These are phyloP conservation scores for Leptoteleia sp. DNA, from an alignment of 1,140 invertebrate species.

Conservation along the genomic window DNA sequence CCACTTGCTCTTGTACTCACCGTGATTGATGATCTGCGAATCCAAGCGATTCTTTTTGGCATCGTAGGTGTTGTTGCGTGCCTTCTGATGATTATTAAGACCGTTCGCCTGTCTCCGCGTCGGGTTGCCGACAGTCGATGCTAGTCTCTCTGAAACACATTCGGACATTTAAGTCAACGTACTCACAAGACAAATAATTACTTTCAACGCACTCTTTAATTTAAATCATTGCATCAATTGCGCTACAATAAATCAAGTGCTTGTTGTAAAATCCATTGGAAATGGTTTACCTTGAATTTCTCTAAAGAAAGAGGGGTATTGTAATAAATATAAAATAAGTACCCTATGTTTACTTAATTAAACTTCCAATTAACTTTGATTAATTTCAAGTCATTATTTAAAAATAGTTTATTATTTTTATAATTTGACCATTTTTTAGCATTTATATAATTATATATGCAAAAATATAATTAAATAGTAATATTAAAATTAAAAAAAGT, in stretches of 20 bases:
- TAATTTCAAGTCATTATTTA: no score
- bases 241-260: conserved; percentile 10
- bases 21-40: conserved; percentile 74
- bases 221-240: conserved; percentile 28
- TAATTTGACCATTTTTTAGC: no score
- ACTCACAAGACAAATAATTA: conserved; percentile 39
- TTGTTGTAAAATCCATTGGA: conserved; percentile 31
- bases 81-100: conserved; percentile 69
- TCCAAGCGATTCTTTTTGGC: conserved; percentile 75
- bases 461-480: no score
- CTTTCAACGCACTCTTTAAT: conserved; percentile 23
- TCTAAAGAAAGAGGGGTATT: not conserved
- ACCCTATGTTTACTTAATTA: no score
- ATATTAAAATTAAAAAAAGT: no score
- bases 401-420: no score
- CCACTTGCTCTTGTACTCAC: conserved; percentile 64
- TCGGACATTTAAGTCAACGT: conserved; percentile 28
- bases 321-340: no score
- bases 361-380: no score
- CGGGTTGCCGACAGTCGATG: conserved; percentile 70
- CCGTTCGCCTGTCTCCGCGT: conserved; percentile 74
- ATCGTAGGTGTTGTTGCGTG: conserved; percentile 74
- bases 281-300: not conserved
- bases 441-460: no score
- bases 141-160: conserved; percentile 73